Evolutionary conservation across 2,113 vertebrate species (phyloP).

Genomic region (Engystomops pustulosus): DNA sequence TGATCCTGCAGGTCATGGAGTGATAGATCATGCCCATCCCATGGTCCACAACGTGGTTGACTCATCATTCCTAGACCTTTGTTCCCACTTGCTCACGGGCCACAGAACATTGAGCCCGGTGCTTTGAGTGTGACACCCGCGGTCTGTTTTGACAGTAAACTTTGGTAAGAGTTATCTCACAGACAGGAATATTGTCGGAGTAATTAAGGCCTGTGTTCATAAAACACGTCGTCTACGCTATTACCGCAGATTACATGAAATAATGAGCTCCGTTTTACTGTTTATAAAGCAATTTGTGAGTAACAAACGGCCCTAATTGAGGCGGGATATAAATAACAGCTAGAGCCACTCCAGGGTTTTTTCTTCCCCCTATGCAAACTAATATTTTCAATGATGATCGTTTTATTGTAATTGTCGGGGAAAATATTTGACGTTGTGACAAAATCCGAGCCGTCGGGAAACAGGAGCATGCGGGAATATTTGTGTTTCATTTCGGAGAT

Average conservation of each 20-base stretch:
- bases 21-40: no score
- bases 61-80: no score
- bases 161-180: background rate
- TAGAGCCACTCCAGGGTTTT: background rate
- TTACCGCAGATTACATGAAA: slow-evolving; percentile 21
- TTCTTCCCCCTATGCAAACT: background rate
- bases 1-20: no score
- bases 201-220: slow-evolving; percentile 4
- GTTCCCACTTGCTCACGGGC: no score
- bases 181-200: background rate
- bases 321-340: slow-evolving; percentile 2
- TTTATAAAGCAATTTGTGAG: slow-evolving; percentile 22
- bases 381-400: background rate
- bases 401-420: slow-evolving; percentile 2
- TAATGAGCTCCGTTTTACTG: slow-evolving; percentile 14
- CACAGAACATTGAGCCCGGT: no score
- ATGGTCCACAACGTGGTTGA: no score
- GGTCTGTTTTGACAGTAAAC: background rate
- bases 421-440: background rate
- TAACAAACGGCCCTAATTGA: slow-evolving; percentile 21
- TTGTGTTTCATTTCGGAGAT: background rate
- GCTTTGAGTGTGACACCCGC: no score
- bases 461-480: background rate
- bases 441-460: background rate
- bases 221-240: background rate